Conservation (phyloP, 2,113 vertebrate genomes). For the Corydoras sp. region DNA sequence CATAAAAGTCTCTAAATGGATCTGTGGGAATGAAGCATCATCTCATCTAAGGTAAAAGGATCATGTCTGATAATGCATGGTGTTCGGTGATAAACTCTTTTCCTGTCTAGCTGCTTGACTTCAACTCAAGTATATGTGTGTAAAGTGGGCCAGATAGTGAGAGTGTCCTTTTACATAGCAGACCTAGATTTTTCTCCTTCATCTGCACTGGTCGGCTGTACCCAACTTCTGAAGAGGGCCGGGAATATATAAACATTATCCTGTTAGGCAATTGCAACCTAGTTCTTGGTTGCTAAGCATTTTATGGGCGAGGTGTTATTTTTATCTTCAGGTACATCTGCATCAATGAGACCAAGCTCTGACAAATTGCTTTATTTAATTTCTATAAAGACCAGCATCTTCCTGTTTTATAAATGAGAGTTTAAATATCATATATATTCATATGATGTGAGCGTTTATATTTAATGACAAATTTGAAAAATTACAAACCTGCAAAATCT, state of each 20-base stretch:
- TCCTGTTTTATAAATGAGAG: background rate
- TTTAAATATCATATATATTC: background rate
- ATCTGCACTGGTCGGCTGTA: conserved; percentile 16
- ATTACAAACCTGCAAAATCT: too few species aligned
- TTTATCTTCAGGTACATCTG: conserved; percentile 66
- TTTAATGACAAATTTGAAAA: too few species aligned
- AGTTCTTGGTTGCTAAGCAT: conserved; percentile 57
- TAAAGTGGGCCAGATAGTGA: conserved; percentile 39
- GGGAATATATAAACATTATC: conserved; percentile 46
- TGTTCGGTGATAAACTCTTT: background rate
- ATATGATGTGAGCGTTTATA: too few species aligned
- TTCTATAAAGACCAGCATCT: conserved; percentile 9
- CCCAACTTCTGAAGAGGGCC: conserved; percentile 34
- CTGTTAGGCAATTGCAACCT: conserved; percentile 55
- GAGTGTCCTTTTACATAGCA: conserved; percentile 28
- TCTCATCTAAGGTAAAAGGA: background rate
- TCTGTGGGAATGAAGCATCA: background rate
- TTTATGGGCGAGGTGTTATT: conserved; percentile 61
- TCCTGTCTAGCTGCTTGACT: background rate
- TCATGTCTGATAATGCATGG: background rate
- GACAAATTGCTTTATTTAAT: conserved; percentile 57
- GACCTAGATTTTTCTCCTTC: conserved; percentile 40
- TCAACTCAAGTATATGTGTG: background rate
- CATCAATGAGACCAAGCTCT: conserved; percentile 50
- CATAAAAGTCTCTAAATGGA: background rate